Conservation (phyloP, 2,888 invertebrate genomes). For the Polyploca ridens region DNA sequence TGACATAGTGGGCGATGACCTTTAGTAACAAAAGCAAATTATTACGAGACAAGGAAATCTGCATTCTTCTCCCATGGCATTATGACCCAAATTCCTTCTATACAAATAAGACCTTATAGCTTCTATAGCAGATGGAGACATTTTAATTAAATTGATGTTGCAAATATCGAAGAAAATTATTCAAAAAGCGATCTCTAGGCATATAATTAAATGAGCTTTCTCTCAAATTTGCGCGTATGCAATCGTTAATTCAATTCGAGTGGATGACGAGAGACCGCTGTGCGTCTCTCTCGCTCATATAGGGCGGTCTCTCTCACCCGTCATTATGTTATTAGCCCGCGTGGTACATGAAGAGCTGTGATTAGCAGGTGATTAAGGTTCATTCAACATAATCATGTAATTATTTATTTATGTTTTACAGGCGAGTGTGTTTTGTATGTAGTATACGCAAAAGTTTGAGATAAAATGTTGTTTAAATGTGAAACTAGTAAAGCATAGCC, state of each 20-base stretch:
- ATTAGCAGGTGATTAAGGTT: conserved; percentile 81
- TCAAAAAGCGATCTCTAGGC: neutral
- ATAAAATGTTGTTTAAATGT: conserved; percentile 29
- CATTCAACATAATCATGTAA: conserved; percentile 82
- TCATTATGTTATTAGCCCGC: conserved; percentile 78
- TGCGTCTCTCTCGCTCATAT: conserved; percentile 40
- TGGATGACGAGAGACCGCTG: neutral
- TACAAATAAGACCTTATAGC: neutral
- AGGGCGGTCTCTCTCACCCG: conserved; percentile 50
- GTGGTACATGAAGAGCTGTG: conserved; percentile 71
- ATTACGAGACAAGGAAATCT: neutral
- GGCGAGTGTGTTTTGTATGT: conserved; percentile 74
- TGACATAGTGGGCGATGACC: no score
- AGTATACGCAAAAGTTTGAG: conserved; percentile 47
- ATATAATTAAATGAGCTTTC: conserved; percentile 41
- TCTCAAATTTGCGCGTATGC: conserved; percentile 55
- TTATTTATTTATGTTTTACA: conserved; percentile 83
- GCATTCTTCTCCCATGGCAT: neutral
- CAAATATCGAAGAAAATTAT: neutral
- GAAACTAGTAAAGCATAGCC: neutral
- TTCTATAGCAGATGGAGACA: neutral
- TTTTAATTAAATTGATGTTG: neutral
- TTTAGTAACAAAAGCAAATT: no score
- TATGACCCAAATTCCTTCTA: neutral
- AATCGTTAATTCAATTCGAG: conserved; percentile 28